Evolutionary conservation across 2,888 invertebrate species (phyloP).

Genomic region (Lepas anatifera): DNA sequence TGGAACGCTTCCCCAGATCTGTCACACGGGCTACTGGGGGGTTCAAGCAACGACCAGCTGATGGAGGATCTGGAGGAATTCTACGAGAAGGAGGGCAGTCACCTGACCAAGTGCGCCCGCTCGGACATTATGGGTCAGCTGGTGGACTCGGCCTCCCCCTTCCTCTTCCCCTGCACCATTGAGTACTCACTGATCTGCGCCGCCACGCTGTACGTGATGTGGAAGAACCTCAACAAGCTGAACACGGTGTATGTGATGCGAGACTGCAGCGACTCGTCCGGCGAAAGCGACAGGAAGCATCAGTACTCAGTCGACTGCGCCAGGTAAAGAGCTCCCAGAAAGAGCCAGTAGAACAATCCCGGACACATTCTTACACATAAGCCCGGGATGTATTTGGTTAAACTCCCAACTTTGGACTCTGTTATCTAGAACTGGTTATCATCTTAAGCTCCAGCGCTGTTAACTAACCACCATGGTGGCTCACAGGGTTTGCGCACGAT

Average conservation of each 20-base stretch:
- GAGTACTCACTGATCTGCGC: conserved; percentile 95
- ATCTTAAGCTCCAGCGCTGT: too few species aligned
- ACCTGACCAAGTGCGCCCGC: conserved; percentile 33
- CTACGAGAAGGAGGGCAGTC: neutral
- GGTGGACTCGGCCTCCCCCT: conserved; percentile 82
- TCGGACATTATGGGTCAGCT: conserved; percentile 80
- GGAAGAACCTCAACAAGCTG: conserved; percentile 56
- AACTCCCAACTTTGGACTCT: too few species aligned
- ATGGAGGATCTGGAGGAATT: neutral
- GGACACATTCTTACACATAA: too few species aligned
- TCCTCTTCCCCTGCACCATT: conserved; percentile 86
- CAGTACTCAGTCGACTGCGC: conserved; percentile 90
- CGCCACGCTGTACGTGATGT: conserved; percentile 87
- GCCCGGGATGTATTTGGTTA: too few species aligned
- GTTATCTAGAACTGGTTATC: too few species aligned
- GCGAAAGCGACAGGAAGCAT: conserved; percentile 58
- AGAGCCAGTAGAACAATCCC: too few species aligned
- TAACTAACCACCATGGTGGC: too few species aligned
- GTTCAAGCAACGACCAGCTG: neutral
- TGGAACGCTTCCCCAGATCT: too few species aligned
- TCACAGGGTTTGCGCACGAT: too few species aligned
- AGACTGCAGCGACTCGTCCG: conserved; percentile 22
- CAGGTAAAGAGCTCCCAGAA: too few species aligned
- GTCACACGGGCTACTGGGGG: too few species aligned
- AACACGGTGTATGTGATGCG: conserved; percentile 25